These are phyloP conservation scores for Phyllotis vaccarum DNA, from an alignment of 2,797 vertebrate genomes.

Conservation along the genomic window DNA sequence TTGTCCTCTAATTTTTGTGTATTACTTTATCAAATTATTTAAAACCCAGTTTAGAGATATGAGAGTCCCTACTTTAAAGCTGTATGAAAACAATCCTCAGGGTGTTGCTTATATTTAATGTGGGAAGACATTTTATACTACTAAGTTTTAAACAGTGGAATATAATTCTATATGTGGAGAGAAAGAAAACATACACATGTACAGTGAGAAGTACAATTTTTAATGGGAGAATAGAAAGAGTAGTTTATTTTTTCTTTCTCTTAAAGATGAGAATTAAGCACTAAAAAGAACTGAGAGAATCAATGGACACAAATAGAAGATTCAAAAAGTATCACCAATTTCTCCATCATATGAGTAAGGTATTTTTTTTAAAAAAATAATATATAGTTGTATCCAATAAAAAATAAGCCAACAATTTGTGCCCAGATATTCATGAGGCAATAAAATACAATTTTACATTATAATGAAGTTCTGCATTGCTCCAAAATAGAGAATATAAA, in stretches of 20 bases:
- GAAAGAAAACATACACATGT: no score
- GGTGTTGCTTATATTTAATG: no score
- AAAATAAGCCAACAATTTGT: background rate
- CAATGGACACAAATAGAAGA: background rate
- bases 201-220: no score
- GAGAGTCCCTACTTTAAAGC: no score
- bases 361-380: background rate
- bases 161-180: no score
- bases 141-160: no score
- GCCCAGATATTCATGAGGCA: background rate
- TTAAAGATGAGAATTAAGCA: background rate
- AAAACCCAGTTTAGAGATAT: no score
- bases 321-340: background rate
- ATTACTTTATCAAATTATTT: no score
- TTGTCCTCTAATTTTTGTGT: no score
- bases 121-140: no score
- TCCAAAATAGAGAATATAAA: background rate
- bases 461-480: background rate
- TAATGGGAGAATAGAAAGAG: background rate
- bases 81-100: no score
- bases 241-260: background rate
- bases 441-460: background rate
- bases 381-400: background rate
- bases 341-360: background rate
- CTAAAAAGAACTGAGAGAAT: background rate